Evolutionary conservation across 2,113 vertebrate species (phyloP), one percentile per base, ranked within the genome.

Genomic region (Struthidea cinerea): DNA sequence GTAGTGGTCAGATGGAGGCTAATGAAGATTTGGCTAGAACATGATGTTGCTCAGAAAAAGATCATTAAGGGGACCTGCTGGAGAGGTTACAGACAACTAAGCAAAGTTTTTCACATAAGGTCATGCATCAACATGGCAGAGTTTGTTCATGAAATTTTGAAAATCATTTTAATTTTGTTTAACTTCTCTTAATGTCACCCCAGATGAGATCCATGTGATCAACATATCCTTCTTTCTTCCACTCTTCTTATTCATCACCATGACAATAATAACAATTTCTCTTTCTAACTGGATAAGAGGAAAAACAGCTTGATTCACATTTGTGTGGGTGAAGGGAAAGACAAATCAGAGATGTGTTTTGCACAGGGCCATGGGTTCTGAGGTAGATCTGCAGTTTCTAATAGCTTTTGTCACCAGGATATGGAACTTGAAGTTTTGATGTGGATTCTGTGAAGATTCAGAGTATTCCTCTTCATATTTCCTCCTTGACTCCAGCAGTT

Each of bases 191-290:
- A 77, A 64, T 88, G 60, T 71, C 60, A 93, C 24, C 33, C 21
- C 28, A 87, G 79, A 75, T 44, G 64, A 92, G 42, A 88, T 74
- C 78, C 23, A 57, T 39, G 41, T 80, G 50, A 95, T 91, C 78
- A 76, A 78, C 63, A 63, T 28, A 84, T 91, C 61, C 60, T 90
- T 35, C 69, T 94, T 87, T 92, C 56, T 90, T 93, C 89, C 18
- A 52, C 20, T 93, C 23, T 78, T 67, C 70, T 86, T 93, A 92
- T 85, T 96, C 67, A 93, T 89, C 77, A 71, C 67, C 61, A 71
- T 73, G 67, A 79, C 32, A 83, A 97, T 96, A 93, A 79, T 93
- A 94, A 86, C 59, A 81, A 83, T 94, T 91, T 88, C 28, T 83
- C 70, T 91, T 93, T 71, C 71, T 35, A 77, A 63, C 22, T 50